A percentile compares a stretch with the other conserved stretches of the same genome.
Conservation (phyloP, 2,113 vertebrate species). For the Lucifuga dentata region DNA sequence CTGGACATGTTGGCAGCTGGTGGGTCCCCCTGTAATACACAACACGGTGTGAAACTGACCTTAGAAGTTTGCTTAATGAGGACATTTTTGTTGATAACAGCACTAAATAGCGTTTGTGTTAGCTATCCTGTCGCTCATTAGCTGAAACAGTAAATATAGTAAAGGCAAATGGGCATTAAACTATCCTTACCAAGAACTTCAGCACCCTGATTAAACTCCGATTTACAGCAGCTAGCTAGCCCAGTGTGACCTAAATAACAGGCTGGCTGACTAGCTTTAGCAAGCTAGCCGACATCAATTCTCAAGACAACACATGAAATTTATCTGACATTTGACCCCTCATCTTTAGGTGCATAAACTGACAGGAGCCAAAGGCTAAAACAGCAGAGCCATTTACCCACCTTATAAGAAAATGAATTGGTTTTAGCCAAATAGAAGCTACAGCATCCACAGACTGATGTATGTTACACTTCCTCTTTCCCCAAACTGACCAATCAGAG, state of each 20-base stretch:
- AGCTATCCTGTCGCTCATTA: too few relatives aligned
- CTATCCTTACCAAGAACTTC: too few relatives aligned
- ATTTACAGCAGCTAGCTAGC: slow-evolving; percentile 7
- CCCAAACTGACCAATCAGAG: slow-evolving; percentile 63
- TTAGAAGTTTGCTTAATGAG: too few relatives aligned
- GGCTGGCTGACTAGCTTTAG: slow-evolving; percentile 6
- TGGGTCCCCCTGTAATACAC: slow-evolving; percentile 28
- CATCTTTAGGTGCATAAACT: background rate
- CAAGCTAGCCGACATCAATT: background rate
- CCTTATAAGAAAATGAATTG: slow-evolving; percentile 25
- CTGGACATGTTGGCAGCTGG: slow-evolving; percentile 87
- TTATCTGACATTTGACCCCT: background rate
- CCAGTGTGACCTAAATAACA: slow-evolving; percentile 49
- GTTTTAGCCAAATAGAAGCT: background rate
- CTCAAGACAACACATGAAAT: background rate
- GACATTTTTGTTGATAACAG: too few relatives aligned
- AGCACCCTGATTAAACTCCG: too few relatives aligned
- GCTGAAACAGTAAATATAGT: too few relatives aligned
- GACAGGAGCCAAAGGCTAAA: background rate
- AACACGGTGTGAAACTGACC: background rate
- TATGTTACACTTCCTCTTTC: slow-evolving; percentile 49
- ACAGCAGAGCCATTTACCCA: slow-evolving; percentile 10
- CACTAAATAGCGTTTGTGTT: too few relatives aligned
- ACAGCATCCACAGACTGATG: slow-evolving; percentile 29
- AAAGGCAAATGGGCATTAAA: too few relatives aligned